phyloP scores from a whole-genome alignment of 1,140 invertebrate species.

The Bombus sibiricus region DNA sequence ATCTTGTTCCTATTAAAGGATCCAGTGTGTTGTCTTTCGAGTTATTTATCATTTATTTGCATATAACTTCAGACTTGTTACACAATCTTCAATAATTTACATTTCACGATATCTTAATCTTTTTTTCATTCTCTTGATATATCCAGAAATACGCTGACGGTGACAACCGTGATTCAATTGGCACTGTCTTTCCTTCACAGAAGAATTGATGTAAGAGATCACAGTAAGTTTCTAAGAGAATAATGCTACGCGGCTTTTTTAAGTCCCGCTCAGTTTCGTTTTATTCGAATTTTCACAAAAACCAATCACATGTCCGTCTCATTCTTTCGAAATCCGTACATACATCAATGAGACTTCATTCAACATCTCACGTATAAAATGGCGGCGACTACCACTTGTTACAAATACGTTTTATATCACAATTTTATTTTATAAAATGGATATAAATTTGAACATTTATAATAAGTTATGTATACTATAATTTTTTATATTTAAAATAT shows the following conservation, averaged over 20 bases:
- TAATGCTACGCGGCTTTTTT: constrained; percentile 17
- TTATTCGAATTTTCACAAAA: constrained; percentile 40
- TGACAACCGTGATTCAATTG: constrained; percentile 36
- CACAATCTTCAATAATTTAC: constrained; percentile 24
- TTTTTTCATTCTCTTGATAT: constrained; percentile 1
- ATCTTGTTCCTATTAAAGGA: constrained; percentile 28
- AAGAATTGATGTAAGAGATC: constrained; percentile 25
- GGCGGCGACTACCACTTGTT: constrained; percentile 47
- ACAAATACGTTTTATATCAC: constrained; percentile 11
- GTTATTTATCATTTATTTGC: constrained; percentile 34
- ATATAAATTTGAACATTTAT: not conserved
- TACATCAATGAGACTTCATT: constrained; percentile 49
- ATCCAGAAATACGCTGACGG: constrained; percentile 24
- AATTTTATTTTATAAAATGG: not conserved
- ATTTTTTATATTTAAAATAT: not conserved
- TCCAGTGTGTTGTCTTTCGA: constrained; percentile 17
- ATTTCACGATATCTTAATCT: constrained; percentile 5
- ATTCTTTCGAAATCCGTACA: constrained; percentile 52
- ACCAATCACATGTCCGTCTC: constrained; percentile 44
- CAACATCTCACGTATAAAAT: constrained; percentile 52
- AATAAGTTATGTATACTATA: not conserved
- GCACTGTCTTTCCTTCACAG: constrained; percentile 43
- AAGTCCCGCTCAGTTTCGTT: constrained; percentile 32
- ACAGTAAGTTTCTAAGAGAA: constrained; percentile 38
- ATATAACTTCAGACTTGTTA: constrained; percentile 22